Base-by-base conservation (phyloP, 2,797 vertebrate species). In the Gallirallus australis region DNA sequence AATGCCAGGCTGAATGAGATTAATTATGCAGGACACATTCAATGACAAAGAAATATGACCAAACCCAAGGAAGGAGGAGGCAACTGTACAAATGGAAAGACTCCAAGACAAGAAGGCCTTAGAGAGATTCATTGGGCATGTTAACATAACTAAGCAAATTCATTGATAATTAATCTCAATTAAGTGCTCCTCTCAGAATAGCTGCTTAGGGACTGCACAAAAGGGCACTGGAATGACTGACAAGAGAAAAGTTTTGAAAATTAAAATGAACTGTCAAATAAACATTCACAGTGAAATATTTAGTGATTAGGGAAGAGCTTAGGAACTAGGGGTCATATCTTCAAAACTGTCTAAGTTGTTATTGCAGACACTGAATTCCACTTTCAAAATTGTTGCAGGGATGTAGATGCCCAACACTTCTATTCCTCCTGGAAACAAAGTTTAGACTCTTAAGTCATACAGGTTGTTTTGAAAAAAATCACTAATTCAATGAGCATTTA, bases 51-150 rank as follows among this genome's bases (percentile, higher is more conserved):
- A 93, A 82, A 57, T 85, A 93, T 92, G 92, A 96, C 37, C 94
- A 96, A 95, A 94, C 60, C 86, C 93, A 93, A 93, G 68, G 71
- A 95, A 94, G 83, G 90, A 37, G 18, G 53, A 94, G 60, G 83
- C 69, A 94, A 96, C 75, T 78, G 81, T 56, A 96, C 91, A 96
- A 89, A 97, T 93, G 93, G 88, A 94, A 93, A 90, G 91, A 96
- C 88, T 96, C 83, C 94, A 95, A 88, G 82, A 97, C 90, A 97
- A 91, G 86, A 84, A 92, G 69, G 86, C 54, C 65, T 91, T 97
- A 48, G 52, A 93, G 93, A 93, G 91, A 86, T 97, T 97, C 57
- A 75, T 54, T 92, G 82, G 85, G 94, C 15, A 95, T 97, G 89
- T 82, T 97, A 48, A 91, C 89, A 66, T 66, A 95, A 86, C 82